Evolutionary conservation across 2,888 invertebrate genomes (phyloP).

Genomic region (Tachina grossa): DNA sequence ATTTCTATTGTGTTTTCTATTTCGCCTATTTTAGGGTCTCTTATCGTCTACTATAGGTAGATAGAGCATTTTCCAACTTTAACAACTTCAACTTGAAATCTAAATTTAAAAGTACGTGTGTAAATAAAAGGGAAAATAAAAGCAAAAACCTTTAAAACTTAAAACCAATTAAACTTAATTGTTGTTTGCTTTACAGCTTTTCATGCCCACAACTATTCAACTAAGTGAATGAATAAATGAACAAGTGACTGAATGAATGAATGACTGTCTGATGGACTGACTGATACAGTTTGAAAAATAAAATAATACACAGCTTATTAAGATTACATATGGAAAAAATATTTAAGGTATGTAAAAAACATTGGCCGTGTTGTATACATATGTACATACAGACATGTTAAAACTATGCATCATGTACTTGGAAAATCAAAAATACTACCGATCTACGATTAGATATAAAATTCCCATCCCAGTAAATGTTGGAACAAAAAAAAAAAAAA

Average conservation of each 20-base stretch:
- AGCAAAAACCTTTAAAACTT: conserved; percentile 21
- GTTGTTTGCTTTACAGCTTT: conserved; percentile 31
- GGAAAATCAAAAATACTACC: conserved; percentile 28
- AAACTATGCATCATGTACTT: not conserved
- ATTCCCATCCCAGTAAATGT: conserved; percentile 6
- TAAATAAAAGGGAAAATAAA: conserved; percentile 11
- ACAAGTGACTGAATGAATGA: not conserved
- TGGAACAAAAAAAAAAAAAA: not conserved
- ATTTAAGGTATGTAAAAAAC: conserved; percentile 8
- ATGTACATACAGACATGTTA: not conserved
- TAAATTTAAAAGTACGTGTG: conserved; percentile 38
- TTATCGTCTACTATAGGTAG: conserved; percentile 17
- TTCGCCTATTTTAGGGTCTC: conserved; percentile 17
- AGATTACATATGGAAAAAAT: not conserved
- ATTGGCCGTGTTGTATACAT: not conserved
- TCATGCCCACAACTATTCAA: conserved; percentile 18
- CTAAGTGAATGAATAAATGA: conserved; percentile 5
- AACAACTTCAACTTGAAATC: conserved; percentile 42
- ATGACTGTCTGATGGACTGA: not conserved
- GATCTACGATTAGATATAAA: not conserved
- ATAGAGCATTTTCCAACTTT: conserved; percentile 2
- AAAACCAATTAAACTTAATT: conserved; percentile 68
- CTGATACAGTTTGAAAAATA: conserved; percentile 5
- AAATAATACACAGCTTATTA: conserved; percentile 9
- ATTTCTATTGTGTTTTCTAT: conserved; percentile 33